These are phyloP conservation scores for Anguilla anguilla DNA, from an alignment of 2,797 vertebrate species.

Conservation along the genomic window DNA sequence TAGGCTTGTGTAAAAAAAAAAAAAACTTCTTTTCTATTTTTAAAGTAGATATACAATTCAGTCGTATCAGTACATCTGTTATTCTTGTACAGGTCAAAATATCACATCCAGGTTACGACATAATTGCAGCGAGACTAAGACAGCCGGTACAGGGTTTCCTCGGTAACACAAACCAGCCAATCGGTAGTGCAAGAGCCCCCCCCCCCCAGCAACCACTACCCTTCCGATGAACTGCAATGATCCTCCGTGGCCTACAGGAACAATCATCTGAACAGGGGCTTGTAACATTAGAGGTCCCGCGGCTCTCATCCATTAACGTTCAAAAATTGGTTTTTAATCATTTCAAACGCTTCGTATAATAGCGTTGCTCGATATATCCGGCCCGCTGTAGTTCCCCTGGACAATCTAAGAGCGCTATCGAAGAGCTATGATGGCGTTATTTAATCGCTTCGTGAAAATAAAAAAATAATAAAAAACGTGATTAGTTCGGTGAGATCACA, in stretches of 20 bases:
- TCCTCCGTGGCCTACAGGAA: background rate
- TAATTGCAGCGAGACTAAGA: background rate
- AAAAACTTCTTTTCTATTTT: background rate
- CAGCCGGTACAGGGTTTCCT: background rate
- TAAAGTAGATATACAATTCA: background rate
- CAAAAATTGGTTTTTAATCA: background rate
- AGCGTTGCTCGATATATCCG: background rate
- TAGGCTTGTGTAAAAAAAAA: background rate
- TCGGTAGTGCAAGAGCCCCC: background rate
- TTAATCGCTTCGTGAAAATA: background rate
- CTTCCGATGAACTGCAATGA: background rate
- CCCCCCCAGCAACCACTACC: background rate
- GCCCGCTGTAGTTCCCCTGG: no score
- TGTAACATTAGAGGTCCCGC: background rate
- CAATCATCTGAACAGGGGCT: background rate
- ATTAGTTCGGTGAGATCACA: background rate
- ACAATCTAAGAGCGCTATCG: background rate
- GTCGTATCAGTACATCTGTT: background rate
- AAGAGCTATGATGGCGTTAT: background rate
- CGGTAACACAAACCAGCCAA: background rate
- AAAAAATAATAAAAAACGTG: background rate
- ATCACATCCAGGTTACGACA: background rate
- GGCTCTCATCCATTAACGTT: background rate
- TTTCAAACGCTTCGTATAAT: background rate
- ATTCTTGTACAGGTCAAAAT: background rate